These are phyloP conservation scores for Drosophila robusta DNA, from an alignment of 2,888 invertebrate species.

Conservation along the genomic window DNA sequence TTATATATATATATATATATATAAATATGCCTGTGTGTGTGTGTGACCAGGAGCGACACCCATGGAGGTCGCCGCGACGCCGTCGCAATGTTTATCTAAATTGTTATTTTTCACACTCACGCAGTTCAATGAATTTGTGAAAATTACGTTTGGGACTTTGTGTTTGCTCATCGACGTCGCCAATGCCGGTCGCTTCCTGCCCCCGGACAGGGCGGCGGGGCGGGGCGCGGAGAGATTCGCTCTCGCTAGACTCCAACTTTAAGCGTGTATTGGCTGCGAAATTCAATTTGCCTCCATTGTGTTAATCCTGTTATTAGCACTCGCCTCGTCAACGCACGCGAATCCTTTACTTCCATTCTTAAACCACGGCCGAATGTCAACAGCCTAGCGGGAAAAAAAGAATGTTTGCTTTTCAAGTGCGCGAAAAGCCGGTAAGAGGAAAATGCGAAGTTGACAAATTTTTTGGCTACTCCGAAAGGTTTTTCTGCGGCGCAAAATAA, in stretches of 20 bases:
- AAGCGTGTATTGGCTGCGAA: constrained; percentile 76
- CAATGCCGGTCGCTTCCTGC: constrained; percentile 22
- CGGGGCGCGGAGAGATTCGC: neutral
- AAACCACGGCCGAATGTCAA: constrained; percentile 26
- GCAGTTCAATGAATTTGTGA: constrained; percentile 85
- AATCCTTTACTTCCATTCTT: constrained; percentile 53
- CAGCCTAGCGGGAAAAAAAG: constrained; percentile 13
- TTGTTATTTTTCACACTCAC: constrained; percentile 85
- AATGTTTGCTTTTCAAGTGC: constrained; percentile 34
- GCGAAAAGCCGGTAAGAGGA: constrained; percentile 10
- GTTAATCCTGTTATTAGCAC: constrained; percentile 80
- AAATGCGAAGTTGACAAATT: neutral
- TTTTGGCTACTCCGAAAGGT: neutral
- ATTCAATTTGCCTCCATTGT: constrained; percentile 80
- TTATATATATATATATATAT: neutral
- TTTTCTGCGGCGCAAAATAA: neutral
- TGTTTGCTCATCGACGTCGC: constrained; percentile 63
- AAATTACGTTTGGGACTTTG: constrained; percentile 85
- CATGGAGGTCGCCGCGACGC: constrained; percentile 71
- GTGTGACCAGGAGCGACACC: constrained; percentile 53
- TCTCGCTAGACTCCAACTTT: constrained; percentile 57
- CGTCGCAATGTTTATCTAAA: constrained; percentile 85
- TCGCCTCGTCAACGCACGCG: constrained; percentile 23
- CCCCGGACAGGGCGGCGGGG: neutral
- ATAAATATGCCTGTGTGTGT: constrained; percentile 3